phyloP scores from a whole-genome alignment of 2,113 vertebrate genomes.

The Zootoca vivipara region DNA sequence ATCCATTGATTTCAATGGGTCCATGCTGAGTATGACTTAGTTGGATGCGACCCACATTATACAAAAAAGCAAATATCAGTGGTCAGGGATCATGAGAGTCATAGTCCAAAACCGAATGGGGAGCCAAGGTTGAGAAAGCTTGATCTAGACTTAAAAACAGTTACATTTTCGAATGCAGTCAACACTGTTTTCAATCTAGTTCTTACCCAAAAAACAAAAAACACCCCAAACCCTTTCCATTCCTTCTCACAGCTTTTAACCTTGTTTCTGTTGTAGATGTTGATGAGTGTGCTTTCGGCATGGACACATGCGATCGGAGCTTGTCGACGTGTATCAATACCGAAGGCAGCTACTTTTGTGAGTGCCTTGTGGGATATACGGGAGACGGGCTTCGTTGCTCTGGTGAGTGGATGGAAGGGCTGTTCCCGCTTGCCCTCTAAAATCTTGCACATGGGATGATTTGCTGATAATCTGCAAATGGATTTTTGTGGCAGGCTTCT shows the following conservation, averaged over 20 bases:
- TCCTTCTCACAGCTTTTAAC: background rate
- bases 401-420: conserved; percentile 57
- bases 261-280: conserved; percentile 65
- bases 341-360: conserved; percentile 77
- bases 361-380: conserved; percentile 74
- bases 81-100: too few species aligned
- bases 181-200: background rate
- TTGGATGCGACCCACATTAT: too few species aligned
- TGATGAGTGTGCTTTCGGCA: conserved; percentile 70
- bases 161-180: too few species aligned
- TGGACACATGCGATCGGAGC: conserved; percentile 53
- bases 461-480: background rate
- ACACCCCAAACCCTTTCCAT: too few species aligned
- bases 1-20: too few species aligned
- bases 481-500: background rate
- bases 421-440: background rate
- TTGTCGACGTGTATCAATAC: conserved; percentile 74
- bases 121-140: too few species aligned
- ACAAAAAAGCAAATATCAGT: too few species aligned
- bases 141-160: too few species aligned
- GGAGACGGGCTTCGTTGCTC: conserved; percentile 78
- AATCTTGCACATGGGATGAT: background rate
- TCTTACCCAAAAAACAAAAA: background rate
- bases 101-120: too few species aligned
- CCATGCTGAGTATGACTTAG: too few species aligned